Conservation (phyloP, 2,888 invertebrate genomes). For the Paralinhomoeus sp. region DNA sequence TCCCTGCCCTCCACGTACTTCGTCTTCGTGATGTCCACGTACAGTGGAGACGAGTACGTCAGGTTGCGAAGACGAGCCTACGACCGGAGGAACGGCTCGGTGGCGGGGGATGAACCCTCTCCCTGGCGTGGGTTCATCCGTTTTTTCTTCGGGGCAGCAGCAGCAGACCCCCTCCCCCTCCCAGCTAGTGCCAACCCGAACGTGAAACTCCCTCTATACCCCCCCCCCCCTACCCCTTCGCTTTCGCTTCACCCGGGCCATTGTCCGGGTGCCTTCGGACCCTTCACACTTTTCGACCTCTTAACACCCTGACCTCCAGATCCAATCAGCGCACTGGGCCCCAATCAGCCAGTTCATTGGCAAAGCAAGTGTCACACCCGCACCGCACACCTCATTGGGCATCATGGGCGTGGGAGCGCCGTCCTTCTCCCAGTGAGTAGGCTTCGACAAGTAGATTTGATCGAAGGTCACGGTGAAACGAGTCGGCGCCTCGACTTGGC, state of each 20-base stretch:
- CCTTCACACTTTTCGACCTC: too few species aligned
- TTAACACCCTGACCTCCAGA: too few species aligned
- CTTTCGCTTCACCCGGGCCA: too few species aligned
- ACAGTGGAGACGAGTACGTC: slow-evolving; percentile 80
- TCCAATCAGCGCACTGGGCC: not conserved
- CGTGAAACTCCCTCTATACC: too few species aligned
- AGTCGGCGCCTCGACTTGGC: slow-evolving; percentile 36
- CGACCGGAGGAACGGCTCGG: too few species aligned
- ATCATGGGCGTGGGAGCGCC: slow-evolving; percentile 98
- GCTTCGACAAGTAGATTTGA: slow-evolving; percentile 94
- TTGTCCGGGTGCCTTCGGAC: too few species aligned
- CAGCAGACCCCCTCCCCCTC: too few species aligned
- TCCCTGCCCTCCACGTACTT: slow-evolving; percentile 44
- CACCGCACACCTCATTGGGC: slow-evolving; percentile 54
- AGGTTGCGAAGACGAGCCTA: slow-evolving; percentile 64
- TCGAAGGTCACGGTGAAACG: slow-evolving; percentile 84
- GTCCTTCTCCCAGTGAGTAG: slow-evolving; percentile 99
- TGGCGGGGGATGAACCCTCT: too few species aligned
- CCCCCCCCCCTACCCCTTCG: too few species aligned
- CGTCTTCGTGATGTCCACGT: slow-evolving; percentile 84
- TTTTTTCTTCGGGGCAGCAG: too few species aligned
- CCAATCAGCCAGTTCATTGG: not conserved
- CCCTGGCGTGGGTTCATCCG: too few species aligned
- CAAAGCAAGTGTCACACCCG: not conserved
- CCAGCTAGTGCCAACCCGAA: too few species aligned